These are phyloP conservation scores for Tiaroga cobitis DNA, from an alignment of 2,797 vertebrate genomes.

Conservation along the genomic window DNA sequence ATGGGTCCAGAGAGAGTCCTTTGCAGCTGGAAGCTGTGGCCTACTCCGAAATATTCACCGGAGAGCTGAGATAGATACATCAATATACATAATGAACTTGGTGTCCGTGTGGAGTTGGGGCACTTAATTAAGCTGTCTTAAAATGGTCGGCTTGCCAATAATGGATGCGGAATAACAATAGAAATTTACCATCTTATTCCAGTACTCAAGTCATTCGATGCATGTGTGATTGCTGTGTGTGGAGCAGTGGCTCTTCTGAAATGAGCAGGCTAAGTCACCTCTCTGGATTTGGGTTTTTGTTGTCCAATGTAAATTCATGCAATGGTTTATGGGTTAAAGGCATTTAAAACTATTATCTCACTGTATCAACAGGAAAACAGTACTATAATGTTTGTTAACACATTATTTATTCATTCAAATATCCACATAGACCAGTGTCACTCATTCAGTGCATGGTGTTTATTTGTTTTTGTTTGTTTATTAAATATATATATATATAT, in stretches of 20 bases:
- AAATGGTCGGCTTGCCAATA: slow-evolving; percentile 48
- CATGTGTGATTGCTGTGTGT: slow-evolving; percentile 28
- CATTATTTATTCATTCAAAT: neutral
- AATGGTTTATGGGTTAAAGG: neutral
- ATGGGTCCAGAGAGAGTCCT: slow-evolving; percentile 31
- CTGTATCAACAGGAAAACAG: neutral
- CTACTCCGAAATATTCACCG: slow-evolving; percentile 35
- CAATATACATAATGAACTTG: slow-evolving; percentile 55
- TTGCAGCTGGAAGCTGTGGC: slow-evolving; percentile 26
- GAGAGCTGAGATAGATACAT: slow-evolving; percentile 48
- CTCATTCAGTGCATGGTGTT: neutral
- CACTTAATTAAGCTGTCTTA: slow-evolving; percentile 54
- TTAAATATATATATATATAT: too few species aligned
- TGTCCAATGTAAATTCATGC: neutral
- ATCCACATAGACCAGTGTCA: neutral
- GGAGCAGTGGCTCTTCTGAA: neutral
- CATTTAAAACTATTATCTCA: neutral
- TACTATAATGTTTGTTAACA: neutral
- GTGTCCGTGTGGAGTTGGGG: slow-evolving; percentile 43
- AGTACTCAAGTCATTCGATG: slow-evolving; percentile 21
- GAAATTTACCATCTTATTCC: slow-evolving; percentile 9
- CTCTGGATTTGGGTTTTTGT: neutral
- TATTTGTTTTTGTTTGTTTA: neutral
- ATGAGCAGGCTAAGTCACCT: neutral
- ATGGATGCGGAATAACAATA: slow-evolving; percentile 37